These are phyloP conservation scores for Rhagonycha lutea DNA, from an alignment of 2,888 invertebrate genomes.

Conservation along the genomic window DNA sequence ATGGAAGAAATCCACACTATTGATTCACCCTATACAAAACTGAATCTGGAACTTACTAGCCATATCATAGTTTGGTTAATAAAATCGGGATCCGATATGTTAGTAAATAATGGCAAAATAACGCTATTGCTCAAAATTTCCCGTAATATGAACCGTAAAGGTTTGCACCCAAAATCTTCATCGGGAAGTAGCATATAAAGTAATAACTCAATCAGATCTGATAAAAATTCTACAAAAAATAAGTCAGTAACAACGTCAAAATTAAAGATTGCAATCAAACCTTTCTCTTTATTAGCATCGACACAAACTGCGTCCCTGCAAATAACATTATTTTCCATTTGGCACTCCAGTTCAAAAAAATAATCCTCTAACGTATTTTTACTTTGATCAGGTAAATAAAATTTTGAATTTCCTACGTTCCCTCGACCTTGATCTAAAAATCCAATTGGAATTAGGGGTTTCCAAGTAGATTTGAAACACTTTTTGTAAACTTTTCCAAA, in stretches of 20 bases:
- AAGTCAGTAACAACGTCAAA: background rate
- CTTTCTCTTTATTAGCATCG: slow-evolving; percentile 67
- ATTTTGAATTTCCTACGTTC: slow-evolving; percentile 63
- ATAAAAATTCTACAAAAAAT: slow-evolving; percentile 70
- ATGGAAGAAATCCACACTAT: too few relatives aligned
- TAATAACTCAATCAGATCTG: slow-evolving; percentile 81
- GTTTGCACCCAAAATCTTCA: slow-evolving; percentile 82
- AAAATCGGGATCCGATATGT: slow-evolving; percentile 86
- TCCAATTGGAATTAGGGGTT: background rate
- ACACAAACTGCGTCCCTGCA: slow-evolving; percentile 82
- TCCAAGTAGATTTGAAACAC: background rate
- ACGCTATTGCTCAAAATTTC: slow-evolving; percentile 59
- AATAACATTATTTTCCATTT: slow-evolving; percentile 78
- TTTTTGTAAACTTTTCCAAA: too few relatives aligned
- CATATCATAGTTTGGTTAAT: slow-evolving; percentile 88
- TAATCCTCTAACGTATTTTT: slow-evolving; percentile 66
- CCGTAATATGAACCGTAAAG: slow-evolving; percentile 75
- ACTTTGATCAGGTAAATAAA: slow-evolving; percentile 60
- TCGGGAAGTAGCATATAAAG: slow-evolving; percentile 82
- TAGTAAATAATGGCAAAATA: slow-evolving; percentile 64
- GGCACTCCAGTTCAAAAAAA: slow-evolving; percentile 88
- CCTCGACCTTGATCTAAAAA: slow-evolving; percentile 45
- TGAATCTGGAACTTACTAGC: slow-evolving; percentile 66
- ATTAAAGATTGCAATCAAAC: slow-evolving; percentile 46
- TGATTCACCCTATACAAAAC: background rate